Base-by-base conservation (phyloP, 2,113 vertebrate species). In the Ceratotherium simum region DNA sequence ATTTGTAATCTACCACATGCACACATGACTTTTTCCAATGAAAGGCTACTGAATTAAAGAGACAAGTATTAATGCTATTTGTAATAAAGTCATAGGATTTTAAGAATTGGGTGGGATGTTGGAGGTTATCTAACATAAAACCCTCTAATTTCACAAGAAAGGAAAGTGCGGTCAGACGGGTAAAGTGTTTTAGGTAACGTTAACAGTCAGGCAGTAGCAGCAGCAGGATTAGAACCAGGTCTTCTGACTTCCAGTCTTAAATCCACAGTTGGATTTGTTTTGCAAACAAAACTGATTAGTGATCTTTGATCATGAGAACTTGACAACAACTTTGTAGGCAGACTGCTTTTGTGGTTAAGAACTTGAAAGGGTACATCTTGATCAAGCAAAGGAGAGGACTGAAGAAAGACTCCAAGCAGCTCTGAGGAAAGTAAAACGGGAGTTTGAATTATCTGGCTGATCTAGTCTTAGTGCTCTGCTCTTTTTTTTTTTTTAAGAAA, bases 41-140 rank as follows among this genome's bases (percentile, higher is more conserved):
- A 80, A 76, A 91, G 70, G 0, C 13, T 87, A 87, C 67, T 85
- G 91, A 67, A 65, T 39, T 80, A 86, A 31, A 84, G 29, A 48
- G 72, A 56, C 51, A 75, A 75, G 39, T 84, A 31, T n/a, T 36
- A 65, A 81, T 81, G 39, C 39, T 75, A 58, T 46, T 92, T 93
- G 20, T 90, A 76, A 79, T 58, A 62, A 46, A 90, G 39, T 70
- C 33, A 64, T 10, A 76, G 64, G 20, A 56, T 64, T 96, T 90
- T 93, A 79, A 90, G 42, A 96, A 79, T 90, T 95, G 39, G 42
- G 7, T 82, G 54, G 54, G 33, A 93, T 12, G 54, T 90, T 80
- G 5, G 51, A 91, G 62, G 91, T 93, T 72, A 58, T 92, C 16
- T 67, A 33, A 16, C 86, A 58, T 17, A 46, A 93, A 85, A 54